Evolutionary conservation across 2,888 invertebrate species (phyloP).

Genomic region (Drosophila mimetica): DNA sequence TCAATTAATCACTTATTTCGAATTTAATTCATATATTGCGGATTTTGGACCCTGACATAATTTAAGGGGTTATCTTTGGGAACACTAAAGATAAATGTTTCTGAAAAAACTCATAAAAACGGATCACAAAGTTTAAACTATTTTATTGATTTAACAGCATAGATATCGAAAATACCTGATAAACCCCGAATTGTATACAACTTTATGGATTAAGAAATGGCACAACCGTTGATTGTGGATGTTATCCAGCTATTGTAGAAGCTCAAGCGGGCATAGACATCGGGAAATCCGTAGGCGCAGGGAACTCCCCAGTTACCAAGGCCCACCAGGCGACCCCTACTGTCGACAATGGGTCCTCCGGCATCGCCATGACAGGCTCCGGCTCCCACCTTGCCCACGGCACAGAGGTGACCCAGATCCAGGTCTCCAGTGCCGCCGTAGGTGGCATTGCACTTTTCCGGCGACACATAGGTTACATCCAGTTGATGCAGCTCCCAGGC

Average conservation of each 20-base stretch:
- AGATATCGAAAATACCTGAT: background rate
- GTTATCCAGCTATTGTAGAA: conserved; percentile 82
- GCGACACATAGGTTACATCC: conserved; percentile 85
- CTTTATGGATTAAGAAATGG: conserved; percentile 16
- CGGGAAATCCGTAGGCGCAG: conserved; percentile 82
- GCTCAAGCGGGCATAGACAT: conserved; percentile 79
- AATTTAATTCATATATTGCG: conserved; percentile 6
- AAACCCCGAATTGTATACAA: too few species aligned
- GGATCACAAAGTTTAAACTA: background rate
- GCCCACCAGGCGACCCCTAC: conserved; percentile 78
- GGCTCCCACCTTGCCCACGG: conserved; percentile 84
- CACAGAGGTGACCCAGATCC: conserved; percentile 86
- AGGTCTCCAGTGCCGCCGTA: conserved; percentile 82
- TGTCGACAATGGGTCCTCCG: conserved; percentile 81
- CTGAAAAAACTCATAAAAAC: background rate
- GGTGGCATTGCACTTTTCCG: conserved; percentile 85
- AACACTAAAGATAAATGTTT: background rate
- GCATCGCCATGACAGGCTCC: conserved; percentile 84
- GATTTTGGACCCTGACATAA: conserved; percentile 24
- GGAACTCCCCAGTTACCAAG: conserved; percentile 83
- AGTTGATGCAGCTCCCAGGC: conserved; percentile 86
- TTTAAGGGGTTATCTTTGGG: background rate
- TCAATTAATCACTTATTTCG: conserved; percentile 13
- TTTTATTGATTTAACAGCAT: background rate
- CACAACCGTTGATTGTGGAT: conserved; percentile 76